Evolutionary conservation across 1,140 invertebrate genomes (phyloP).

Genomic region (Ceratoteleas bidentatus): DNA sequence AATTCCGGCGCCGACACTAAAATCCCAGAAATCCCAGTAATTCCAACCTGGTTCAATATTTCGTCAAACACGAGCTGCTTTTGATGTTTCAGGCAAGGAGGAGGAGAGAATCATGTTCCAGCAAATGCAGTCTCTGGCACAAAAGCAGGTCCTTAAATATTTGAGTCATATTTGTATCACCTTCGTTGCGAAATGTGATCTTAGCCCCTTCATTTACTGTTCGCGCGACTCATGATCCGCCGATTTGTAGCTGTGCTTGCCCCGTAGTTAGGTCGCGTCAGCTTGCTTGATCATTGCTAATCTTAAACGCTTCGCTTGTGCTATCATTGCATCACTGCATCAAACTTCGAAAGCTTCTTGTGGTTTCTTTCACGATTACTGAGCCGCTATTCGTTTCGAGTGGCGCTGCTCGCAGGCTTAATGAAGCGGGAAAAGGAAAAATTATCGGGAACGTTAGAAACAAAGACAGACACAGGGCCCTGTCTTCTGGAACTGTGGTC

Average conservation of each 20-base stretch:
- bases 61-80: slow-evolving; percentile 20
- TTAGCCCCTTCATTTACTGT: slow-evolving; percentile 52
- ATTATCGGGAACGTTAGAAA: no score
- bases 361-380: slow-evolving; percentile 10
- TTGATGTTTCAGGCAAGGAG: slow-evolving; percentile 91
- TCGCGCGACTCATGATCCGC: slow-evolving; percentile 62
- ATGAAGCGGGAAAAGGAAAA: slow-evolving; percentile 32
- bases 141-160: slow-evolving; percentile 94
- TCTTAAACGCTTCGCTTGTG: slow-evolving; percentile 33
- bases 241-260: slow-evolving; percentile 68
- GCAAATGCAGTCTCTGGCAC: slow-evolving; percentile 96
- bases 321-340: slow-evolving; percentile 22
- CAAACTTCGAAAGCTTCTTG: slow-evolving; percentile 26
- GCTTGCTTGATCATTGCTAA: slow-evolving; percentile 60
- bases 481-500: slow-evolving; percentile 9
- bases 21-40: background rate
- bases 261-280: slow-evolving; percentile 61
- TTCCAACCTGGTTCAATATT: slow-evolving; percentile 29
- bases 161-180: slow-evolving; percentile 68
- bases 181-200: slow-evolving; percentile 58
- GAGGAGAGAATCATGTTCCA: slow-evolving; percentile 97
- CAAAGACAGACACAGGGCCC: no score
- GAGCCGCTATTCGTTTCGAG: background rate
- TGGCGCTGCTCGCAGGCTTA: slow-evolving; percentile 14
- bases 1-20: no score